These are phyloP conservation scores for Zaprionus gabonicus DNA, from an alignment of 1,140 invertebrate genomes.

Conservation along the genomic window DNA sequence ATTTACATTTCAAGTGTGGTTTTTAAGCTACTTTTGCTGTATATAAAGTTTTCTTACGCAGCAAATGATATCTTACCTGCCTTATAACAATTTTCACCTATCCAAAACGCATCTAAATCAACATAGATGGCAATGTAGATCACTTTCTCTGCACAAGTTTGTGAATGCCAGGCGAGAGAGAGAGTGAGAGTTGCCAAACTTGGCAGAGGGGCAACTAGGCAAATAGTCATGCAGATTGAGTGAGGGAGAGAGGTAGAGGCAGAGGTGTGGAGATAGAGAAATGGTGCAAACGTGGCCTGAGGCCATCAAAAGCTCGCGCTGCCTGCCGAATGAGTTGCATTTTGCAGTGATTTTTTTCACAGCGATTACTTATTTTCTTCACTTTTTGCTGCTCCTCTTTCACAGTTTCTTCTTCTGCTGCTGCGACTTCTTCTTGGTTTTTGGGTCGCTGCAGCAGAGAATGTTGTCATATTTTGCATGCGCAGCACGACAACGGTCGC, in stretches of 20 bases:
- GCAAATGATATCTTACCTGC: too few species aligned
- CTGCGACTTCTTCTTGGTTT: background rate
- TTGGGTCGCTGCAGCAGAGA: constrained; percentile 52
- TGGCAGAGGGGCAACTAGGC: background rate
- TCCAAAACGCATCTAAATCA: background rate
- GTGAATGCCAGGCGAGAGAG: background rate
- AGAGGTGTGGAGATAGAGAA: too few species aligned
- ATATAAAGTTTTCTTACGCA: too few species aligned
- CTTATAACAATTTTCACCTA: background rate
- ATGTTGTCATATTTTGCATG: constrained; percentile 72
- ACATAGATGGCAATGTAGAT: background rate
- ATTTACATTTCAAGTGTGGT: too few species aligned
- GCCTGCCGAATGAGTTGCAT: constrained; percentile 32
- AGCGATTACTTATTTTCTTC: background rate
- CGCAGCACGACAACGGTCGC: constrained; percentile 27
- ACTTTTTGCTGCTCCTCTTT: constrained; percentile 3
- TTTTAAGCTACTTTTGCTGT: too few species aligned
- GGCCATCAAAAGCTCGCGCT: constrained; percentile 18
- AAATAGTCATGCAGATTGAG: background rate
- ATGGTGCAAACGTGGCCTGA: background rate
- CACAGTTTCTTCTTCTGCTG: background rate
- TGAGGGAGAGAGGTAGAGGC: too few species aligned
- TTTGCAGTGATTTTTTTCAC: constrained; percentile 15
- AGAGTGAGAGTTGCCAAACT: constrained; percentile 19
- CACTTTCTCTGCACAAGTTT: constrained; percentile 16